Conservation (phyloP, 2,797 vertebrate species). For the Varecia variegata region DNA sequence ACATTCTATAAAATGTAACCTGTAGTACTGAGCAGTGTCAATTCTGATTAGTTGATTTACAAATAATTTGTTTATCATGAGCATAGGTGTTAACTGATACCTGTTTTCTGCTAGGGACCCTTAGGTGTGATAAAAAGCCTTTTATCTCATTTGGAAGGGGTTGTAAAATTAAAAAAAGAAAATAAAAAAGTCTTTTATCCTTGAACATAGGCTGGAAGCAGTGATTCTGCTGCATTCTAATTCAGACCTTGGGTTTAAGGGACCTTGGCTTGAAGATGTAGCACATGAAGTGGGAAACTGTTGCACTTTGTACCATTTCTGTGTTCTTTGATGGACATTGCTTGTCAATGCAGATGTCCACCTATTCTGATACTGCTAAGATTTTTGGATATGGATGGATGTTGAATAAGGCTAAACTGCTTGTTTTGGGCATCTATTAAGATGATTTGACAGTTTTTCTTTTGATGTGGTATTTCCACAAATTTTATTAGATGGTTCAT, state of each 20-base stretch:
- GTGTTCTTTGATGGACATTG: neutral
- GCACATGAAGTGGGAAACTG: neutral
- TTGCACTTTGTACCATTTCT: too few species aligned
- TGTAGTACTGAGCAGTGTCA: neutral
- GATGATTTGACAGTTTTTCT: neutral
- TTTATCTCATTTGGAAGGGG: too few species aligned
- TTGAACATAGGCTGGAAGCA: neutral
- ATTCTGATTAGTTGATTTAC: neutral
- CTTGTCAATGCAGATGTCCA: neutral
- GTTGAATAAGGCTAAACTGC: neutral
- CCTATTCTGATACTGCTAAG: neutral
- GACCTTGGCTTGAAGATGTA: neutral
- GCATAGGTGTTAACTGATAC: neutral
- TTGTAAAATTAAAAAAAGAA: too few species aligned
- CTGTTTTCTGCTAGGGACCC: neutral
- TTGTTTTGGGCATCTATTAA: too few species aligned
- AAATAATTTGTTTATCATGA: neutral
- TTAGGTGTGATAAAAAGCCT: too few species aligned
- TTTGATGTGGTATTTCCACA: neutral
- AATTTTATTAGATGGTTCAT: neutral
- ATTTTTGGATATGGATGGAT: neutral
- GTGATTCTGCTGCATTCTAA: neutral
- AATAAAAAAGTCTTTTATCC: neutral
- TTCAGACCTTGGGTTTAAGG: neutral
- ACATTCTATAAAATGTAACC: neutral